phyloP scores from a whole-genome alignment of 2,888 invertebrate species.

The Coecobrya sp. region DNA sequence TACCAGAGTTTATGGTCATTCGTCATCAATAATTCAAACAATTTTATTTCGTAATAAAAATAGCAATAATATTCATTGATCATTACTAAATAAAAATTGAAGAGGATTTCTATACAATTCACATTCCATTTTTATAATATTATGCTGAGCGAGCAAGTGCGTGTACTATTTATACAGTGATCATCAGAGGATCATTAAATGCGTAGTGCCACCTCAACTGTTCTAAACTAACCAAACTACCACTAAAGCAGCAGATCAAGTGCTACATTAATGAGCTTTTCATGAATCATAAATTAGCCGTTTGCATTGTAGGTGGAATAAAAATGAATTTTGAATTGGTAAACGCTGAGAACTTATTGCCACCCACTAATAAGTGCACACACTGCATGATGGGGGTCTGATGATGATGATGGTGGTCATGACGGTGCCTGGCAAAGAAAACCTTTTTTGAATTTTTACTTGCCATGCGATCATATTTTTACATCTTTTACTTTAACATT shows the following conservation, averaged over 20 bases:
- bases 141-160: conserved; percentile 6
- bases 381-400: not conserved
- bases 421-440: not conserved
- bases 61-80: conserved; percentile 40
- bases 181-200: conserved; percentile 8
- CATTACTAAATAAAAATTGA: conserved; percentile 51
- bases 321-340: conserved; percentile 41
- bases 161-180: not conserved
- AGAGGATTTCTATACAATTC: conserved; percentile 15
- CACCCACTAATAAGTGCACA: conserved; percentile 59
- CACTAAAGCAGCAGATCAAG: conserved; percentile 45
- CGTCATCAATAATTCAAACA: conserved; percentile 67
- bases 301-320: conserved; percentile 68
- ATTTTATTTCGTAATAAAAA: conserved; percentile 61
- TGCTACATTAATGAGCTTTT: conserved; percentile 73
- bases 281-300: conserved; percentile 76
- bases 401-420: not conserved
- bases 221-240: no score
- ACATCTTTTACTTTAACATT: no score
- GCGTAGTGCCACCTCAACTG: not conserved
- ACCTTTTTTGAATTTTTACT: conserved; percentile 6
- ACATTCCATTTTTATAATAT: conserved; percentile 29
- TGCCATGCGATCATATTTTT: not conserved
- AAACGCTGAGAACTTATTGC: not conserved
- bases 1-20: conserved; percentile 38